Evolutionary conservation across 2,888 invertebrate genomes (phyloP).

Genomic region (Netelia melanura): DNA sequence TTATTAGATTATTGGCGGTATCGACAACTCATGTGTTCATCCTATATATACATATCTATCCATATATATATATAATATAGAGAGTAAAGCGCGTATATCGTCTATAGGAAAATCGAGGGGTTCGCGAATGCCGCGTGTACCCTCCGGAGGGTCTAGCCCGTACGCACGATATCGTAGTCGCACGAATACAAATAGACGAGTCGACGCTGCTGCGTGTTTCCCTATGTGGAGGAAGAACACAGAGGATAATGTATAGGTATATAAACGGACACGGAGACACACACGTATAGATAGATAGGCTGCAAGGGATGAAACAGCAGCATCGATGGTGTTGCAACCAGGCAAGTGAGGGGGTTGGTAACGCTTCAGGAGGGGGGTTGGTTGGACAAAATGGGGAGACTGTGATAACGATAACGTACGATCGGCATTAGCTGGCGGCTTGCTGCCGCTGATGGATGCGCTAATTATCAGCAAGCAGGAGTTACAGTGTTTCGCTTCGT

Average conservation of each 20-base stretch:
- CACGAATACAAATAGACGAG: constrained; percentile 61
- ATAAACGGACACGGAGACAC: neutral
- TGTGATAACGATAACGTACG: constrained; percentile 85
- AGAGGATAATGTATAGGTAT: constrained; percentile 40
- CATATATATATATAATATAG: neutral
- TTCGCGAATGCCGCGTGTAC: constrained; percentile 6
- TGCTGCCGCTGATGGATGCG: constrained; percentile 85
- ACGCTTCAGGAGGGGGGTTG: constrained; percentile 60
- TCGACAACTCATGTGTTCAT: constrained; percentile 81
- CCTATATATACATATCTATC: constrained; percentile 26
- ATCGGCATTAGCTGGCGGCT: constrained; percentile 85
- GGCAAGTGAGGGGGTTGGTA: constrained; percentile 61
- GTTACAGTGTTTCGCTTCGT: constrained; percentile 82
- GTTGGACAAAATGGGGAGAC: constrained; percentile 83
- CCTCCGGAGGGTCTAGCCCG: constrained; percentile 38
- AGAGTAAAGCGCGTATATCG: constrained; percentile 21
- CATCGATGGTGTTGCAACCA: constrained; percentile 54
- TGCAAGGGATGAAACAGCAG: constrained; percentile 64
- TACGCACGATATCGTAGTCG: constrained; percentile 59
- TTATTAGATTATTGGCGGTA: constrained; percentile 85
- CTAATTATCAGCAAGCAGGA: constrained; percentile 85
- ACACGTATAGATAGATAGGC: neutral
- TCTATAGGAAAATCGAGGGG: constrained; percentile 43
- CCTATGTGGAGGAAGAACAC: constrained; percentile 48
- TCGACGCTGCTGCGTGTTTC: constrained; percentile 30